Percentiles rank a stretch among this genome's conserved stretches.
phyloP scores from a whole-genome alignment of 2,888 invertebrate species.

The Perizoma flavofasciatum region DNA sequence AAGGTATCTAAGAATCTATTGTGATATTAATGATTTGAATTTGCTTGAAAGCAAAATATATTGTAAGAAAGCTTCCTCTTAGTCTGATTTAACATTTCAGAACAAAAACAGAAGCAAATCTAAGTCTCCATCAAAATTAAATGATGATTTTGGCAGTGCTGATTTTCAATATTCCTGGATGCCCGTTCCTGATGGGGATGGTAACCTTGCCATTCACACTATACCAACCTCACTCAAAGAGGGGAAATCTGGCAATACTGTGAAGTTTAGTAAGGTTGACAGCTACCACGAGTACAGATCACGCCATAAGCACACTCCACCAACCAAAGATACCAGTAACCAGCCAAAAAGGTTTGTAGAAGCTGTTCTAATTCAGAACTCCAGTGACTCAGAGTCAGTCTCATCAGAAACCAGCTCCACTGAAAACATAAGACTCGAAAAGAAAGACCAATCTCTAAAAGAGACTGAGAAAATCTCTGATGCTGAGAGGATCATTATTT shows the following conservation, averaged over 20 bases:
- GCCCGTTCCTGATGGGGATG: slow-evolving; percentile 75
- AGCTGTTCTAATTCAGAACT: slow-evolving; percentile 51
- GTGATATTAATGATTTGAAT: background rate
- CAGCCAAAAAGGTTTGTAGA: slow-evolving; percentile 49
- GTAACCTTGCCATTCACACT: slow-evolving; percentile 66
- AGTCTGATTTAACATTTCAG: slow-evolving; percentile 40
- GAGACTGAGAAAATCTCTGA: slow-evolving; percentile 54
- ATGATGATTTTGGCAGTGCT: slow-evolving; percentile 45
- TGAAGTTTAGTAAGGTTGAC: slow-evolving; percentile 70
- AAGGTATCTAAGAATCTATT: slow-evolving; percentile 45
- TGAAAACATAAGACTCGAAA: slow-evolving; percentile 47
- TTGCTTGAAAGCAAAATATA: background rate
- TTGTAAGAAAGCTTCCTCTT: slow-evolving; percentile 8
- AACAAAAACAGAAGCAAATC: slow-evolving; percentile 46
- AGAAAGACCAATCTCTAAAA: slow-evolving; percentile 29
- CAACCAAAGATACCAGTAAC: slow-evolving; percentile 64
- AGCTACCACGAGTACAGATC: slow-evolving; percentile 78
- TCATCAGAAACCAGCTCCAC: slow-evolving; percentile 60
- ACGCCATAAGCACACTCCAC: slow-evolving; percentile 75
- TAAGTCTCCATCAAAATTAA: slow-evolving; percentile 48
- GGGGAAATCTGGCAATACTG: slow-evolving; percentile 59
- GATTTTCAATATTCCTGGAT: slow-evolving; percentile 76
- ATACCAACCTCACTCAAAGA: slow-evolving; percentile 61
- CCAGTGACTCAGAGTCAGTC: slow-evolving; percentile 49
- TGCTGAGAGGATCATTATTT: slow-evolving; percentile 72